Evolutionary conservation across 2,888 invertebrate genomes (phyloP).

Genomic region (Deilephila porcellus): DNA sequence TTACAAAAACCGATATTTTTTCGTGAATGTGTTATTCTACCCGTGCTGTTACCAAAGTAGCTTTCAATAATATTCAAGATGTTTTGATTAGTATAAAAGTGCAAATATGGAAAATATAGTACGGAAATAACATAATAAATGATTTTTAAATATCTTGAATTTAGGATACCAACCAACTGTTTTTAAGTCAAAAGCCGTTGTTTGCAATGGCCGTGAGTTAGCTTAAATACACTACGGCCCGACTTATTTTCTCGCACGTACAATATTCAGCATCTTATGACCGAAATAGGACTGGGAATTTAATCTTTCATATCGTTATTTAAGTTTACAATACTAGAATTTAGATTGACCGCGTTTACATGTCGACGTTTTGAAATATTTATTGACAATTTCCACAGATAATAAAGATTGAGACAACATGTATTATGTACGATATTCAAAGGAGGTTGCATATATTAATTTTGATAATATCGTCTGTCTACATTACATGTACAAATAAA

Average conservation of each 20-base stretch:
- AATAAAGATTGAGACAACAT: not conserved
- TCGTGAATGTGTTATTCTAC: no score
- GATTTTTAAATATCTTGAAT: not conserved
- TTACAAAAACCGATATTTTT: no score
- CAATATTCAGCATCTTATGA: not conserved
- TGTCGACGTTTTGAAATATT: conserved; percentile 37
- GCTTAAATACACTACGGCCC: not conserved
- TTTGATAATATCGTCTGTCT: no score
- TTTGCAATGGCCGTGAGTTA: not conserved
- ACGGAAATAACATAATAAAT: not conserved
- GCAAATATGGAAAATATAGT: no score
- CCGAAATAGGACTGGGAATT: not conserved
- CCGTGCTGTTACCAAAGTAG: no score
- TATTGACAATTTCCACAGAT: not conserved
- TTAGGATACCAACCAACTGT: not conserved
- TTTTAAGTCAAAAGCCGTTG: not conserved
- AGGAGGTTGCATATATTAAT: not conserved
- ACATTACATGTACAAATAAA: not conserved
- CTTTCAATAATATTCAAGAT: no score
- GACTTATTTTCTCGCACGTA: not conserved
- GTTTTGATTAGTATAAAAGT: no score
- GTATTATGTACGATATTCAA: not conserved
- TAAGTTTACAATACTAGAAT: conserved; percentile 21
- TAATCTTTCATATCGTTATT: conserved; percentile 8
- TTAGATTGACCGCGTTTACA: conserved; percentile 1